Base-by-base conservation (phyloP, 2,113 vertebrate species). In the Holacanthus passer region DNA sequence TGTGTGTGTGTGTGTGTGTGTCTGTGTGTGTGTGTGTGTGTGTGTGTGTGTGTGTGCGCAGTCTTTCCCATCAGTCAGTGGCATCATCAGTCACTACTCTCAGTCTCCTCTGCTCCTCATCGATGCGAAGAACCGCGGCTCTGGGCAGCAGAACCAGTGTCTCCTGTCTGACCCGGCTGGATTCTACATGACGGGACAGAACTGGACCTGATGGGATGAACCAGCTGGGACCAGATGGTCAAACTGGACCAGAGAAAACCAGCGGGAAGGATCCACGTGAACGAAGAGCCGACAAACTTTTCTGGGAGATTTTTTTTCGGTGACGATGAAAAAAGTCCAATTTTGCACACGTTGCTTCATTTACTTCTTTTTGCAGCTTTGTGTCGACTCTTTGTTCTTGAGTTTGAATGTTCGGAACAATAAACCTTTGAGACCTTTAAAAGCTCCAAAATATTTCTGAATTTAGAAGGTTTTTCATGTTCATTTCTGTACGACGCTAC, bases 61-160 rank as follows among this genome's bases (percentile, higher is more conserved):
- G 96, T 83, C 92, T 45, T 99, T 99, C 88, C 69, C 90, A 2
- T 96, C 96, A 14, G 98, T 99, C 77, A 89, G 89, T 29, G 96
- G 93, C 53, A 99, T 99, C 66, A 96, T 99, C 72, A 89, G 91
- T 24, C 96, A 97, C 88, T 97, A 98, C 93, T 95, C 90, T 76
- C 96, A 96, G 84, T 95, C 93, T 86, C 96, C 97, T 2, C 95
- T 99, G 85, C 94, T 98, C 60, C 95, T 99, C 82, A 99, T 99
- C 39, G 97, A 99, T 80, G 97, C 97, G 37, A 99, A 99, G 77
- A 97, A 98, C 83, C 95, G 96, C 64, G 89, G 93, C 7, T 94
- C 95, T 43, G 12, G 83, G 11, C 95, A 96, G 24, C 96, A 97
- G 93, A 97, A 98, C 85, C 97, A 99, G 88, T 99, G 98, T 87